Evolutionary conservation across 2,113 vertebrate genomes (phyloP).

Genomic region (Passer montanus): DNA sequence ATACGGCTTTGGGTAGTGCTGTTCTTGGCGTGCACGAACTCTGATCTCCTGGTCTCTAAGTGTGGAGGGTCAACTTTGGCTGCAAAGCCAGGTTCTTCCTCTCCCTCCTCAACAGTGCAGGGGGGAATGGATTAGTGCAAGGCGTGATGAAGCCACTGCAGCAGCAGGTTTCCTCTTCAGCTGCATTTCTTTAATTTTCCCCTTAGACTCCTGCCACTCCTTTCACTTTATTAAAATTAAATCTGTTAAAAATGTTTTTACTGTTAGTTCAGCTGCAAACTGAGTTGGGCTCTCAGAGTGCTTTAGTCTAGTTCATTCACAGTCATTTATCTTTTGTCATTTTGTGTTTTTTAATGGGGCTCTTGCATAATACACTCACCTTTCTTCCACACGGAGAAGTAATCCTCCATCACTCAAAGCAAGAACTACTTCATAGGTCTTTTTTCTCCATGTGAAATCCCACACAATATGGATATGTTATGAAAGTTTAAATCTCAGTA

Average conservation of each 20-base stretch:
- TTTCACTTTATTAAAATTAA: neutral
- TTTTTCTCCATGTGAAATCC: neutral
- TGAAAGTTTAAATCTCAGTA: neutral
- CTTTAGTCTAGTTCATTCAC: neutral
- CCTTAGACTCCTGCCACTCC: neutral
- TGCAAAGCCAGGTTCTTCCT: neutral
- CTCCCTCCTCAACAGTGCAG: neutral
- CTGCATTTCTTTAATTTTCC: neutral
- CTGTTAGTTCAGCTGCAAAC: neutral
- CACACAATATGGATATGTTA: neutral
- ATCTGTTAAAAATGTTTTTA: neutral
- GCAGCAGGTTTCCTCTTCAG: neutral
- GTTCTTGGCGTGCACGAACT: neutral
- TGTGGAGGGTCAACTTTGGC: neutral
- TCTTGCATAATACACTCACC: neutral
- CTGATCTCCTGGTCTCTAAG: neutral
- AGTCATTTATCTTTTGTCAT: neutral
- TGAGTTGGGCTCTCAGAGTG: neutral
- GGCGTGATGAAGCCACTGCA: neutral
- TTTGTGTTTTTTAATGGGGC: neutral
- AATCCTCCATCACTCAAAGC: neutral
- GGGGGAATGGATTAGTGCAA: neutral
- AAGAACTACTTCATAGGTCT: neutral
- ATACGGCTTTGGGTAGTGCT: fast-evolving
- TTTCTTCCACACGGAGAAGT: neutral